Percentiles rank a stretch among this genome's conserved stretches.
phyloP scores from a whole-genome alignment of 2,888 invertebrate species.

The Trachelus tabidus region DNA sequence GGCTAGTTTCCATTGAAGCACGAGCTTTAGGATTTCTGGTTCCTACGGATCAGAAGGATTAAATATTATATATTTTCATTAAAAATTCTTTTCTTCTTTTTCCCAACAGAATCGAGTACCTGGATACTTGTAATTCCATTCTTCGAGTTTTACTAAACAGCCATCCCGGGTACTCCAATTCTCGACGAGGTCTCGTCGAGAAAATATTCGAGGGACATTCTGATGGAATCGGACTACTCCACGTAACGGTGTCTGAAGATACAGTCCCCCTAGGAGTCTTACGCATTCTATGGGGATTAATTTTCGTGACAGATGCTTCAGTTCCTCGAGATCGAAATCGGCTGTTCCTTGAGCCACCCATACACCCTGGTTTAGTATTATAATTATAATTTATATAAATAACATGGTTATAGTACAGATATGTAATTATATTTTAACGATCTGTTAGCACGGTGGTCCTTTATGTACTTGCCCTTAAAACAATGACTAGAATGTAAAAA shows the following conservation, averaged over 20 bases:
- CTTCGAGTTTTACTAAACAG: slow-evolving; percentile 37
- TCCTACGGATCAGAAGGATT: slow-evolving; percentile 9
- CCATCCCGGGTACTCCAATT: slow-evolving; percentile 23
- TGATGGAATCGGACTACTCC: background rate
- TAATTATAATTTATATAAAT: background rate
- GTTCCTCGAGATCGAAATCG: background rate
- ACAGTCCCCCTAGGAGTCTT: slow-evolving; percentile 34
- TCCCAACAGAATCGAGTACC: slow-evolving; percentile 20
- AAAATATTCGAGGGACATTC: background rate
- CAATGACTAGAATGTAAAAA: slow-evolving; percentile 35
- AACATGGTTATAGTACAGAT: background rate
- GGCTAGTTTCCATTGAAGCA: slow-evolving; percentile 27
- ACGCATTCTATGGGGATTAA: slow-evolving; percentile 41
- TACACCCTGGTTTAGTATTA: background rate
- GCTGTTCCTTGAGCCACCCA: background rate
- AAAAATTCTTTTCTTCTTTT: background rate
- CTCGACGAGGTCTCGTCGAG: background rate
- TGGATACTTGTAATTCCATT: slow-evolving; percentile 41
- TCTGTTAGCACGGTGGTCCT: background rate
- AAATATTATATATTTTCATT: background rate
- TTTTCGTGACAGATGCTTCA: slow-evolving; percentile 17
- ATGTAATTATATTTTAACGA: background rate
- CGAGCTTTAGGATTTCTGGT: slow-evolving; percentile 26
- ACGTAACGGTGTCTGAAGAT: slow-evolving; percentile 21
- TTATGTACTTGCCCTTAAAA: slow-evolving; percentile 25